These are phyloP conservation scores for Torymus aiolomorphi DNA, from an alignment of 2,888 invertebrate species.

Conservation along the genomic window DNA sequence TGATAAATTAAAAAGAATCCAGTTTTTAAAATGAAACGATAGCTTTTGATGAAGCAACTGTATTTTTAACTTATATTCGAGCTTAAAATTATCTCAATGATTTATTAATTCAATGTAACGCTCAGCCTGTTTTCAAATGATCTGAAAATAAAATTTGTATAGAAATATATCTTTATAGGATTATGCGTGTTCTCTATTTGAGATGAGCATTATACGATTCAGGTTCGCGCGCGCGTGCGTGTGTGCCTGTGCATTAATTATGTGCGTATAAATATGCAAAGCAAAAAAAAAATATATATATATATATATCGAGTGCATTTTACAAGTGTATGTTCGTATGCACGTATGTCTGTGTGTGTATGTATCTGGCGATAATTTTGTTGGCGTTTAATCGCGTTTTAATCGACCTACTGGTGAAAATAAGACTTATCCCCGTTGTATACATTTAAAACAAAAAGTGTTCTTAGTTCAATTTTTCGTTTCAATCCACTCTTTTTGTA, in stretches of 20 bases:
- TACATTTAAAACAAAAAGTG: background rate
- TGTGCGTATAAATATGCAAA: slow-evolving; percentile 5
- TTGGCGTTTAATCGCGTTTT: slow-evolving; percentile 28
- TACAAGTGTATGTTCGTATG: slow-evolving; percentile 36
- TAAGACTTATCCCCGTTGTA: slow-evolving; percentile 35
- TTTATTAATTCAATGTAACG: too few relatives aligned
- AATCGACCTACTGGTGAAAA: slow-evolving; percentile 22
- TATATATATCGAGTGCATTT: slow-evolving; percentile 12
- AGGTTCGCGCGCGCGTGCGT: slow-evolving; percentile 24
- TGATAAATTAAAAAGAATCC: too few relatives aligned
- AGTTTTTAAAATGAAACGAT: too few relatives aligned
- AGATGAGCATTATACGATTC: background rate
- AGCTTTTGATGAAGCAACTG: too few relatives aligned
- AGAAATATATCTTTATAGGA: background rate
- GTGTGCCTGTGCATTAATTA: slow-evolving; percentile 38
- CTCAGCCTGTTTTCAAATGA: too few relatives aligned
- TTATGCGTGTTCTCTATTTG: slow-evolving; percentile 39
- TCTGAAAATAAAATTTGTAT: too few relatives aligned
- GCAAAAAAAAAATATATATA: background rate
- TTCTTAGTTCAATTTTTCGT: slow-evolving; percentile 15
- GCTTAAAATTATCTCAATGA: too few relatives aligned
- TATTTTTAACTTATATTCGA: too few relatives aligned
- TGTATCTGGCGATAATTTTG: slow-evolving; percentile 11
- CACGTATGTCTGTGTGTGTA: slow-evolving; percentile 16
- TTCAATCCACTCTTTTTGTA: background rate